A percentile compares a stretch with the other conserved stretches of the same genome.
Evolutionary conservation across 2,113 vertebrate species (phyloP).

Genomic region (Morone saxatilis): DNA sequence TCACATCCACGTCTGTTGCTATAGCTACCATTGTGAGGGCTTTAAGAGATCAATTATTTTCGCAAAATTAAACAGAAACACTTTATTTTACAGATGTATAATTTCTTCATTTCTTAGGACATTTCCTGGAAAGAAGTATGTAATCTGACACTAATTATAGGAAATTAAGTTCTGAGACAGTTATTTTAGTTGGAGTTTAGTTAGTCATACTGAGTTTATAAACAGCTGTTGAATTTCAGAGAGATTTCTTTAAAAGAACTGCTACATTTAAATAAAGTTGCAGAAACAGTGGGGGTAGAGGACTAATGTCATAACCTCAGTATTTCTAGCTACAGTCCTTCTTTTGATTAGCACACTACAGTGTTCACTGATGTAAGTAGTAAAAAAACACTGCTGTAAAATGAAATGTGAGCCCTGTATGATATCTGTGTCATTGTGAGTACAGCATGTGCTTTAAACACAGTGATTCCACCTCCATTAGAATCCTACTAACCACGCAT

Average conservation of each 20-base stretch:
- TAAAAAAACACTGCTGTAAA: background rate
- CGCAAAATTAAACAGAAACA: background rate
- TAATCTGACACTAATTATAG: background rate
- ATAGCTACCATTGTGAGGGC: too few relatives aligned
- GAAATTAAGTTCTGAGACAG: background rate
- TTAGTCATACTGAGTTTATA: background rate
- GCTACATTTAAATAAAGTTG: background rate
- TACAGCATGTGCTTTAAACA: conserved; percentile 6
- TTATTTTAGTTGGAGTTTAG: background rate
- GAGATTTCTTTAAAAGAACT: background rate
- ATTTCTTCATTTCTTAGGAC: background rate
- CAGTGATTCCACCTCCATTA: conserved; percentile 26
- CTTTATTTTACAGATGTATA: background rate
- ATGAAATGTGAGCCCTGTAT: background rate
- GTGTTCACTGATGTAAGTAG: background rate
- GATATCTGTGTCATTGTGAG: conserved; percentile 18
- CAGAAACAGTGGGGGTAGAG: background rate
- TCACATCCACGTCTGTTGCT: too few relatives aligned
- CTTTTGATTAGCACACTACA: too few relatives aligned
- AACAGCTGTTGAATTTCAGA: background rate
- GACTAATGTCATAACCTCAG: background rate
- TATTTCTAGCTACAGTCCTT: background rate
- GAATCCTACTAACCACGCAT: conserved; percentile 25
- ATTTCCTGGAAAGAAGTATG: background rate
- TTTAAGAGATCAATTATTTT: too few relatives aligned